Base-by-base conservation (phyloP, 2,888 invertebrate species). In the Patella caerulea region DNA sequence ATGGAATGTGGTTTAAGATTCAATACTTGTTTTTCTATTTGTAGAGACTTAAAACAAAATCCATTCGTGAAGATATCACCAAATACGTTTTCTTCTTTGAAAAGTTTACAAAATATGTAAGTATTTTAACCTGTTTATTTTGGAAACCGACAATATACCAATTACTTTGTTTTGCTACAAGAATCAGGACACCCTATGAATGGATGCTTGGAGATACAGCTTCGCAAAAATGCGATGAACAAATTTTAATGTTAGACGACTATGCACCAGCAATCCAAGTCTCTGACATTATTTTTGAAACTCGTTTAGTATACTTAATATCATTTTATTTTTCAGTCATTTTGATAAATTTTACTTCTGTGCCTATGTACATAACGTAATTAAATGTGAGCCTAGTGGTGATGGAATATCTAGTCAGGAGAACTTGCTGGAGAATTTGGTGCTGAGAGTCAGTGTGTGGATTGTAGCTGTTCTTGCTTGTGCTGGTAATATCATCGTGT, bases 381-480 rank as follows among this genome's bases (percentile, higher is more conserved):
- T 52, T 3, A 65, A 78, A 29, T 83, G 83, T 53, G 65, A 75
- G 34, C 83, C 83, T 4, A 55, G 79, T 34, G 79, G 79, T 0
- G 82, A 82, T 71, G 82, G 79, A 14, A 79, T 83, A 17, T 83
- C 83, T 15, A 81, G 79, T 73, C 77, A 77, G 24, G 72, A 82
- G 55, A 81, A 83, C 73, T 75, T 83, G 17, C 74, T 83, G 71
- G 82, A 79, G 56, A 82, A 79, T 76, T 52, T 72, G 55, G 55
- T 84, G 17, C 75, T 84, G 29, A 82, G 85, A 86, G 86, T 29
- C 86, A 93, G 94, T 83, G 94, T 94, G 52, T 94, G 94, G 94
- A 90, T 94, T 5, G 94, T 94, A 93, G 94, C 93, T 9, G 86
- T 92, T 2, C 90, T 94, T 53, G 94, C 94, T 9, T 93, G 93